A percentile compares a stretch with the other conserved stretches of the same genome.
These are phyloP conservation scores for Burhinus oedicnemus DNA, from an alignment of 2,113 vertebrate species.

Conservation along the genomic window DNA sequence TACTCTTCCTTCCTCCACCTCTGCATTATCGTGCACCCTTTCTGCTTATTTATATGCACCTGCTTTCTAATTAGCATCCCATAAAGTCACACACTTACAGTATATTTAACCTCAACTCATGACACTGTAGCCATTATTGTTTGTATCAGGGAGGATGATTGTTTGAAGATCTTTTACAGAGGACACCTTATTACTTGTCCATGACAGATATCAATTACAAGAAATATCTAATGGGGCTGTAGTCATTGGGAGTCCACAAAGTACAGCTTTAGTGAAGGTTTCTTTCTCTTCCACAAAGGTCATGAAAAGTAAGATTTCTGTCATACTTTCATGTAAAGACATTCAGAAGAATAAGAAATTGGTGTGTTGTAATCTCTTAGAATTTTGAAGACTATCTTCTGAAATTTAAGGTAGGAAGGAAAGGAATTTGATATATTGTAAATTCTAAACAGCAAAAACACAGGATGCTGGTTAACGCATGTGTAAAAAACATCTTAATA, in stretches of 20 bases:
- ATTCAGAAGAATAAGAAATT: background rate
- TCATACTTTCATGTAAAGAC: background rate
- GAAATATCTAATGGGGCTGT: background rate
- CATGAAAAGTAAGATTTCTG: background rate
- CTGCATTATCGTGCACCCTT: background rate
- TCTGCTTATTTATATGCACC: background rate
- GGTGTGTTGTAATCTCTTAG: background rate
- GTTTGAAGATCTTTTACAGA: background rate
- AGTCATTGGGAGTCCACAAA: background rate
- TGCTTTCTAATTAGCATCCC: background rate
- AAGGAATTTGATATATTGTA: background rate
- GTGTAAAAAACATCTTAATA: background rate
- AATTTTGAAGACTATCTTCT: background rate
- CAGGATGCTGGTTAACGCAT: background rate
- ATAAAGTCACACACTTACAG: background rate
- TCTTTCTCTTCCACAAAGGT: background rate
- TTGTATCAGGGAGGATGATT: background rate
- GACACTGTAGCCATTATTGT: background rate
- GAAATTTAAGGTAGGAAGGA: background rate
- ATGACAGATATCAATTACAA: background rate
- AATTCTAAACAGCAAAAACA: background rate
- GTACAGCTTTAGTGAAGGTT: background rate
- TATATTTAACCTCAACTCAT: background rate
- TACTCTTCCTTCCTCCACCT: background rate
- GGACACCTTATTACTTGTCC: background rate